Percentiles rank a stretch among this genome's conserved stretches.
Evolutionary conservation across 2,797 vertebrate genomes (phyloP).

Genomic region (Halcyon smyrnensis): DNA sequence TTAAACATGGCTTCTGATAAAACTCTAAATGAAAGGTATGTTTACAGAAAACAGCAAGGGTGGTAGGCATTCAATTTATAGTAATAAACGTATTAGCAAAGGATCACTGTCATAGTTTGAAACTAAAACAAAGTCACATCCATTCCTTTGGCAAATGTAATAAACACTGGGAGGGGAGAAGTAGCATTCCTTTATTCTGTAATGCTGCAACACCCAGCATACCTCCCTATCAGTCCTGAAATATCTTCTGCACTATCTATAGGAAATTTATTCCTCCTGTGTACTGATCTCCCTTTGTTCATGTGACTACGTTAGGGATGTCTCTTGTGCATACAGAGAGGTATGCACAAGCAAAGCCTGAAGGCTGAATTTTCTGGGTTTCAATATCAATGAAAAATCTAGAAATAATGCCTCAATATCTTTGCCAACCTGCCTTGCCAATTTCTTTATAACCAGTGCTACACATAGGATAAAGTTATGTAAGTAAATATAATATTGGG

Average conservation of each 20-base stretch:
- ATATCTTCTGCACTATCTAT: not conserved
- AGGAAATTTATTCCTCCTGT: not conserved
- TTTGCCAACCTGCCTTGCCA: not conserved
- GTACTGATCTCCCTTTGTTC: not conserved
- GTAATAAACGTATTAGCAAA: not conserved
- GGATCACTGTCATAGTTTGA: not conserved
- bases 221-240: not conserved
- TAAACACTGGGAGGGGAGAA: not conserved
- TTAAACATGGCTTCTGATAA: not conserved
- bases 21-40: not conserved
- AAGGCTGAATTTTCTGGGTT: not conserved
- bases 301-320: not conserved
- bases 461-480: not conserved
- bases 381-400: not conserved
- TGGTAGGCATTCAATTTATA: not conserved
- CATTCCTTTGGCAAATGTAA: not conserved
- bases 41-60: not conserved
- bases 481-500: not conserved
- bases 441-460: not conserved
- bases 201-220: not conserved
- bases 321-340: not conserved
- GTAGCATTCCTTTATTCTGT: not conserved
- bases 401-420: not conserved
- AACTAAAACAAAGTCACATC: not conserved
- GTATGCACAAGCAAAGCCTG: not conserved